Base-by-base conservation (phyloP, 2,797 vertebrate genomes). In the Poeciliopsis infans region DNA sequence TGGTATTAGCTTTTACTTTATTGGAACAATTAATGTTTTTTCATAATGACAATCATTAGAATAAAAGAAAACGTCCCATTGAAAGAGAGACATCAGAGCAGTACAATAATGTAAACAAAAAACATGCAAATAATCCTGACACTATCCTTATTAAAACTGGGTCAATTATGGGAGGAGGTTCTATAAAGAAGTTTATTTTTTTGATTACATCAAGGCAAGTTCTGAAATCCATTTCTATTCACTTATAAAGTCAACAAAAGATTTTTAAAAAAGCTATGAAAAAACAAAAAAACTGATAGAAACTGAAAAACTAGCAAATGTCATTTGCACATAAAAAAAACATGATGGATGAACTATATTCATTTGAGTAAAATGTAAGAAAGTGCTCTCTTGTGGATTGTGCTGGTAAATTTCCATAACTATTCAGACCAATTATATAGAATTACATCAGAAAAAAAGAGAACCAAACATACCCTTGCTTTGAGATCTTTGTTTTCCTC, bases 401-500 rank as follows among this genome's bases (percentile, higher is more conserved):
- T 47, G 53, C 11, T 46, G 41, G 41, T 79, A 16, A 25, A 49
- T 16, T 47, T 47, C 15, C 7, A 4, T 18, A 18, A 28, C 43
- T 71, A n/a, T 31, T 47, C 43, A 46, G 43, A 28, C 25, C 53
- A 55, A 55, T 28, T 20, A 12, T 49, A 16, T 43, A 45, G 7
- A 74, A 68, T 2, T 51, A 23, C 20, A 79, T 66, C 12, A n/a
- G 25, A 55, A 55, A 25, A 25, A 12, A 45, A 55, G 7, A 5
- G 18, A 20, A 47, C 8, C 5, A 55, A 1, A 18, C 4, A 43
- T 39, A 79, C 84, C 97, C 93, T 97, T 79, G 91, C 89, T 94
- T 96, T 98, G 82, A 99, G 97, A 18, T 97, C 97, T 93, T 96
- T 96, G 91, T 99, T 99, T 94, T 99, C 98, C 90, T 97, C 97